A percentile compares a stretch with the other conserved stretches of the same genome.
These are phyloP conservation scores for Sebastes fasciatus DNA, from an alignment of 2,113 vertebrate genomes.

Conservation along the genomic window DNA sequence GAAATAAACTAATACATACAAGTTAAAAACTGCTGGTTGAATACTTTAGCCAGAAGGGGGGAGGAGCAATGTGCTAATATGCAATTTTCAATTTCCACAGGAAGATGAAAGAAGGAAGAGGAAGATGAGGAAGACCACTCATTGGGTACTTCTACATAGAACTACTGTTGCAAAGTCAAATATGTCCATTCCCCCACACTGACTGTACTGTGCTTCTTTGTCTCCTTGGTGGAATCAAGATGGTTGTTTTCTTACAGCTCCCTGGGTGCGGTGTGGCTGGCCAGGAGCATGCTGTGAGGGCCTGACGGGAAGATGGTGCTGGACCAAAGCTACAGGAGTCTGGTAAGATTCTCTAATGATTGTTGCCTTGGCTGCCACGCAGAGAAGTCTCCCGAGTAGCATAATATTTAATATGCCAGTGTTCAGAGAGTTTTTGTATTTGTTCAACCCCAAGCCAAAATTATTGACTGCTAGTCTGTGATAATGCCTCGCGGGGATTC, in stretches of 20 bases:
- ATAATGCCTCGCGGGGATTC: slow-evolving; percentile 21
- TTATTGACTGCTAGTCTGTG: slow-evolving; percentile 37
- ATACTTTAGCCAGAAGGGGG: not conserved
- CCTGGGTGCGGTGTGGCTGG: slow-evolving; percentile 45
- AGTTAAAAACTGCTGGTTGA: not conserved
- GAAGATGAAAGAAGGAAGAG: not conserved
- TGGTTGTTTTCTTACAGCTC: slow-evolving; percentile 39
- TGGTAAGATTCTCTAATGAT: slow-evolving; percentile 59
- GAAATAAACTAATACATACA: not conserved
- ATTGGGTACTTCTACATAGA: not conserved
- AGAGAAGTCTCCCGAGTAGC: slow-evolving; percentile 37
- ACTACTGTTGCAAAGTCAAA: slow-evolving; percentile 6
- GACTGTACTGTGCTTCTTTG: slow-evolving; percentile 24
- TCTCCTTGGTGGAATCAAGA: slow-evolving; percentile 33
- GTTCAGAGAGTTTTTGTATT: slow-evolving; percentile 34
- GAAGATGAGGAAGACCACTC: not conserved
- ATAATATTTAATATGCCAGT: slow-evolving; percentile 45
- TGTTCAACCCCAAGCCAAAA: slow-evolving; percentile 44
- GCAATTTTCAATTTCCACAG: not conserved
- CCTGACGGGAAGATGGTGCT: slow-evolving; percentile 54
- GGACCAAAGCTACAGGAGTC: slow-evolving; percentile 57
- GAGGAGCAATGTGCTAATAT: not conserved
- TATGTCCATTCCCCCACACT: slow-evolving; percentile 1
- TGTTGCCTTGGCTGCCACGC: slow-evolving; percentile 52
- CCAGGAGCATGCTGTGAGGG: slow-evolving; percentile 58